Evolutionary conservation across 2,113 vertebrate genomes (phyloP).

Genomic region (Plecotus auritus): DNA sequence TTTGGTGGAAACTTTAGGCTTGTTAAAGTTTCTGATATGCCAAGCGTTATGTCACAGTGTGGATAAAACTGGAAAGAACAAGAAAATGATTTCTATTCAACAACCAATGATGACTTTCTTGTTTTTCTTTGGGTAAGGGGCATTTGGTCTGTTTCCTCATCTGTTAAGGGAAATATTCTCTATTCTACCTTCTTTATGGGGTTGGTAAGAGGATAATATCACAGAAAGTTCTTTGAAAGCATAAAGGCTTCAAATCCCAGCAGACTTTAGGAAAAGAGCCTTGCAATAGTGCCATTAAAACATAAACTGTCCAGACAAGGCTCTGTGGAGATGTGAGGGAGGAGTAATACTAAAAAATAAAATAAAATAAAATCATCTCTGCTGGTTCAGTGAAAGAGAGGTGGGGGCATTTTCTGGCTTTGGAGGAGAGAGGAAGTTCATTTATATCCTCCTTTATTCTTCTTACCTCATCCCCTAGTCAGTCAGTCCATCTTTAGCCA

Average conservation of each 20-base stretch:
- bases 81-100: conserved; percentile 32
- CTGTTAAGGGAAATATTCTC: background rate
- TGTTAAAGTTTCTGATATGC: background rate
- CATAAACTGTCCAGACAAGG: background rate
- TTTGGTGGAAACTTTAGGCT: background rate
- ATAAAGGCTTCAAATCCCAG: background rate
- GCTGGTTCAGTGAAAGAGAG: background rate
- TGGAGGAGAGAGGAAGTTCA: background rate
- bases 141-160: background rate
- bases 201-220: background rate
- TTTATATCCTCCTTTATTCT: background rate
- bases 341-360: background rate
- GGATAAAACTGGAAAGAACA: background rate
- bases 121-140: conserved; percentile 17
- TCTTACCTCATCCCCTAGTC: conserved; percentile 18
- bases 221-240: background rate
- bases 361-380: background rate
- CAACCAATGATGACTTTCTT: background rate
- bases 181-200: background rate
- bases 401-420: background rate
- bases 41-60: background rate
- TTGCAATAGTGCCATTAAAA: conserved; percentile 12
- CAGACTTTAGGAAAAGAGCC: background rate
- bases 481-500: conserved; percentile 5
- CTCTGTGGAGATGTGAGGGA: background rate